Base-by-base conservation (phyloP, 2,797 vertebrate genomes). In the Lacerta agilis region DNA sequence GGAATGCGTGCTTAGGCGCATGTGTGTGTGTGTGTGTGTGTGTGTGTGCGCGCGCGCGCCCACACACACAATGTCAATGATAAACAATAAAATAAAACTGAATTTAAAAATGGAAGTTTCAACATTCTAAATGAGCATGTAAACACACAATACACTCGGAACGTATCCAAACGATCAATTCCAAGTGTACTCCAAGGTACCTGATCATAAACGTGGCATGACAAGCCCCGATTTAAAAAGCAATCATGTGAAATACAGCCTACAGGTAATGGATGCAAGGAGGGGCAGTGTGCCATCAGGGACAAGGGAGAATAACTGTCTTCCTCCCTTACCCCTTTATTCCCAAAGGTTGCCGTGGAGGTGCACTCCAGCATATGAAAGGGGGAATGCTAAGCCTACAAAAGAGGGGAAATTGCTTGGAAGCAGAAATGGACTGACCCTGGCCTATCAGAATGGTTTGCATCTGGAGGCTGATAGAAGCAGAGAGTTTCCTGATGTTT, bases 21-120 rank as follows among this genome's bases (percentile, higher is more conserved):
- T 61, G 17, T 2, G 45, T 0, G 10, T 2, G 45, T 0, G 45
- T 2, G 45, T 0, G 45, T 2, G 45, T n/a, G n/a, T n/a, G n/a
- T 0, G 45, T 36, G 36, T 2, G 45, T 0, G 45, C 45, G 10
- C 45, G 2, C 10, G 2, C n/a, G n/a, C n/a, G n/a, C n/a, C n/a
- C n/a, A 55, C 49, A 49, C 49, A 49, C 13, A 49, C 3, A 9
- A 61, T 61, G 58, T 61, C 58, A 64, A 64, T 64, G 61, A 64
- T 18, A 64, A 64, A 64, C 2, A 64, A 64, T 64, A 18, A 18
- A 23, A 64, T 64, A 18, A 18, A 64, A 64, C 20, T 64, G 5
- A 64, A 64, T 64, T 64, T 23, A 23, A 64, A 64, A 64, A 61
- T 17, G 2, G 45, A 82, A 83, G 49, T 38, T 78, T 11, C 0